phyloP scores from a whole-genome alignment of 2,888 invertebrate species.

The Drosophila testacea region DNA sequence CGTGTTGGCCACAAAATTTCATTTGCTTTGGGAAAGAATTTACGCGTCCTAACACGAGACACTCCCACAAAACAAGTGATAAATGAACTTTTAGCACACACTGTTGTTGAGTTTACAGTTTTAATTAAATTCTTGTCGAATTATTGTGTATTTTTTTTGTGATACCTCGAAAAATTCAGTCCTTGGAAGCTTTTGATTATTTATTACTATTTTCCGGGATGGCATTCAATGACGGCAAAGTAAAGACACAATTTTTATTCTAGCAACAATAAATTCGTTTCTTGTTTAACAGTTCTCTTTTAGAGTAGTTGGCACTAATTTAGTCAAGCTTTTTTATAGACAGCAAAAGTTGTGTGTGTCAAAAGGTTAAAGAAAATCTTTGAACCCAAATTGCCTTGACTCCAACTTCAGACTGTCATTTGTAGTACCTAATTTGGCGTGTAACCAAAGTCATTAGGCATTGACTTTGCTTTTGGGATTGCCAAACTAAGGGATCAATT shows the following conservation, averaged over 20 bases:
- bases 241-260: neutral
- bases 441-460: constrained; percentile 72
- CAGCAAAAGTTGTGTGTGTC: neutral
- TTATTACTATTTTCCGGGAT: neutral
- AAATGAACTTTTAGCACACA: constrained; percentile 8
- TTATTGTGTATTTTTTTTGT: constrained; percentile 6
- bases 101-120: constrained; percentile 14
- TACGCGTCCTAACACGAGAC: constrained; percentile 8
- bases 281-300: neutral
- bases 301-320: neutral
- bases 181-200: neutral
- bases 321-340: neutral
- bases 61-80: constrained; percentile 7
- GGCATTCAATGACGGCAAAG: neutral
- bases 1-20: constrained; percentile 64
- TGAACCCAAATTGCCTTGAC: constrained; percentile 31
- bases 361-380: constrained; percentile 40
- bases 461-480: constrained; percentile 44
- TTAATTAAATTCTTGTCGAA: constrained; percentile 38
- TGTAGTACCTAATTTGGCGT: constrained; percentile 67
- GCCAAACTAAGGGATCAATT: constrained; percentile 52
- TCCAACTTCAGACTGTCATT: constrained; percentile 43
- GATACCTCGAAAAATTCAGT: neutral
- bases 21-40: constrained; percentile 44
- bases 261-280: neutral